phyloP scores from a whole-genome alignment of 1,140 invertebrate species.

The Bombus balteatus region DNA sequence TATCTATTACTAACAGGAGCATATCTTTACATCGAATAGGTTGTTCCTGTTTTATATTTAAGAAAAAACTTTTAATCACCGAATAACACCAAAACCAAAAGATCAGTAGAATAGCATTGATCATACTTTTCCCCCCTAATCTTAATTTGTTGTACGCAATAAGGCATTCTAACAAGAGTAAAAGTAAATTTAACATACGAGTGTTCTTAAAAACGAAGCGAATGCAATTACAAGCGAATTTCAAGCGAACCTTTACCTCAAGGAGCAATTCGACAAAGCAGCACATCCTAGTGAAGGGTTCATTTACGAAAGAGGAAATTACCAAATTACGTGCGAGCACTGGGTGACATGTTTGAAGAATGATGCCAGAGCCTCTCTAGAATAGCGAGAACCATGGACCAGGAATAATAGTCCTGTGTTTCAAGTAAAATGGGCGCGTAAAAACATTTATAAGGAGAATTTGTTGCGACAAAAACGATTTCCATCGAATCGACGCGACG shows the following conservation, averaged over 20 bases:
- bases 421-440: not conserved
- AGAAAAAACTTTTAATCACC: no score
- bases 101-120: no score
- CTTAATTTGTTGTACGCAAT: no score
- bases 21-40: no score
- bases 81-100: no score
- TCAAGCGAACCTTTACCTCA: not conserved
- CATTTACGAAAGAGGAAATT: slow-evolving; percentile 13
- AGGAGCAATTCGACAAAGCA: not conserved
- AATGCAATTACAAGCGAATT: not conserved
- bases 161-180: no score
- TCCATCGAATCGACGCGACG: not conserved
- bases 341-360: not conserved
- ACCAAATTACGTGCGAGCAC: not conserved
- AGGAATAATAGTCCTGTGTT: not conserved
- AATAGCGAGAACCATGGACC: not conserved
- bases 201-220: not conserved
- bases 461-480: not conserved
- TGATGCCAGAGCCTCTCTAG: not conserved
- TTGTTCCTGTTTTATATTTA: no score
- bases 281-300: not conserved
- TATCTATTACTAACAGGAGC: no score
- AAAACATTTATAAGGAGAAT: not conserved
- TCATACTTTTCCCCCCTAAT: no score
- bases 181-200: not conserved